Evolutionary conservation across 2,113 vertebrate species (phyloP).

Genomic region (Lasiurus borealis): DNA sequence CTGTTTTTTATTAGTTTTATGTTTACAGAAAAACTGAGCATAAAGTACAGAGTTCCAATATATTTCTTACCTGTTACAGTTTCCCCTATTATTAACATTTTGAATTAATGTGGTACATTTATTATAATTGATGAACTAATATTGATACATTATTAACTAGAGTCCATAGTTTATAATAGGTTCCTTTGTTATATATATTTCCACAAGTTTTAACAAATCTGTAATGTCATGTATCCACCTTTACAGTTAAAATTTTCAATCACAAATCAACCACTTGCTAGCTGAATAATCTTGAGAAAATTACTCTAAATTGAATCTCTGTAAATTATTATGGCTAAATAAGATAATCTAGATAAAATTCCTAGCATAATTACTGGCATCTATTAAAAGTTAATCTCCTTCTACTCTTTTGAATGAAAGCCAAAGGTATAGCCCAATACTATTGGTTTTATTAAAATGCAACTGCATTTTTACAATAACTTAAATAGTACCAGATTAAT

Average conservation of each 20-base stretch:
- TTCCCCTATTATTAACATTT: not conserved
- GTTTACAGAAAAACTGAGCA: not conserved
- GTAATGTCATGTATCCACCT: not conserved
- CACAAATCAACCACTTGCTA: not conserved
- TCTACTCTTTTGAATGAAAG: conserved; percentile 59
- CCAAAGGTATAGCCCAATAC: not conserved
- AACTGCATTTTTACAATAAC: conserved; percentile 25
- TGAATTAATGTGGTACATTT: conserved; percentile 26
- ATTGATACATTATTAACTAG: not conserved
- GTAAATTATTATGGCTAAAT: conserved; percentile 28
- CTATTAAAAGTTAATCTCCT: conserved; percentile 41
- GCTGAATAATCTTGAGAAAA: not conserved
- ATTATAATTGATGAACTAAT: not conserved
- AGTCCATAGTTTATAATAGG: not conserved
- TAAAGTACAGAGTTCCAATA: not conserved
- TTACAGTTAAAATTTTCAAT: conserved; percentile 29
- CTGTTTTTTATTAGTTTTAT: not conserved
- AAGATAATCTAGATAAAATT: conserved; percentile 46
- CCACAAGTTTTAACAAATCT: not conserved
- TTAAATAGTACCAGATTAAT: not conserved
- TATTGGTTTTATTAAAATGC: conserved; percentile 19
- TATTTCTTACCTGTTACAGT: not conserved
- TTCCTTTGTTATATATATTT: not conserved
- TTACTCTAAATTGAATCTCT: not conserved
- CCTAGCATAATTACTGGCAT: not conserved